Conservation (phyloP, 2,113 vertebrate genomes). For the Crotalus horridus region DNA sequence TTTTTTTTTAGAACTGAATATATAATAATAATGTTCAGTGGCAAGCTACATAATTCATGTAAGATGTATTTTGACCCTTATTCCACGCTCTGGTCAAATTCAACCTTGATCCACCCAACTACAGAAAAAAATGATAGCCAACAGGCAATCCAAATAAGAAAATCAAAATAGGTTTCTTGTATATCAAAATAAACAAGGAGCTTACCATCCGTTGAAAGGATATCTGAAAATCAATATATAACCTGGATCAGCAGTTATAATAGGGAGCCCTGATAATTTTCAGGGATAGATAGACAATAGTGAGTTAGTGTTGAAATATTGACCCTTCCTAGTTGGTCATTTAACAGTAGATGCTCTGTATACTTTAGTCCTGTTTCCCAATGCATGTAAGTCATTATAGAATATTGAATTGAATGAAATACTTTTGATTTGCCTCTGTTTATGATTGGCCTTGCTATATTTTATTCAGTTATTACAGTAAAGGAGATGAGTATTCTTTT, state of each 20-base stretch:
- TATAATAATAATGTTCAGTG: neutral
- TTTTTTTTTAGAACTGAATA: neutral
- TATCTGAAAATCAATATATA: neutral
- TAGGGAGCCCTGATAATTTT: neutral
- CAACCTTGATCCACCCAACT: neutral
- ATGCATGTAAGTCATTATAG: neutral
- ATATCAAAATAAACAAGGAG: neutral
- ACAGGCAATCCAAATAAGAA: neutral
- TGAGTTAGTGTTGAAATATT: accelerated
- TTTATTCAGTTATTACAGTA: neutral
- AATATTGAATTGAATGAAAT: neutral
- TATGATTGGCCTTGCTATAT: neutral
- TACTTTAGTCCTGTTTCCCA: neutral
- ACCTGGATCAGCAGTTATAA: neutral
- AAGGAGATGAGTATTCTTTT: neutral
- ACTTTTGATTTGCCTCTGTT: neutral
- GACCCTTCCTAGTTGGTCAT: neutral
- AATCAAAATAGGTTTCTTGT: neutral
- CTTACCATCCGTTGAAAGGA: neutral
- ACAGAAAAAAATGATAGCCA: neutral
- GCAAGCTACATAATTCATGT: neutral
- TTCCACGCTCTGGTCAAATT: neutral
- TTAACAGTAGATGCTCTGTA: neutral
- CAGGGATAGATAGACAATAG: neutral
- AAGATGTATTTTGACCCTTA: neutral